A percentile compares a stretch with the other conserved stretches of the same genome.
These are phyloP conservation scores for Eurystomus gularis DNA, from an alignment of 2,113 vertebrate genomes.

Conservation along the genomic window DNA sequence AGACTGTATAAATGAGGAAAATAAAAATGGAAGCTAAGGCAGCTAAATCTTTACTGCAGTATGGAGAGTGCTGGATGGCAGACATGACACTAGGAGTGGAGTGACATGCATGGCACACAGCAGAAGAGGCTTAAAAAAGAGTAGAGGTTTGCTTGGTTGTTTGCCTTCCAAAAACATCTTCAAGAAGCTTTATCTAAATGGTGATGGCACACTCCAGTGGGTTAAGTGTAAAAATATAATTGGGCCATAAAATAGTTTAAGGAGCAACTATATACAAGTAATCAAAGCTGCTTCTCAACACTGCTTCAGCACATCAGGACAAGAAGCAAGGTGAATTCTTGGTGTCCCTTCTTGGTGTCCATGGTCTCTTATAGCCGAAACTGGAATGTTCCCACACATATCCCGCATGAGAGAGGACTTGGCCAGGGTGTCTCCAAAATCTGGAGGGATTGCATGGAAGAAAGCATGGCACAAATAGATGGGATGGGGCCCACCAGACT, in stretches of 20 bases:
- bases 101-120: not conserved
- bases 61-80: fast-evolving
- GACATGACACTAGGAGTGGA: not conserved
- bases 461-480: not conserved
- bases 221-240: not conserved
- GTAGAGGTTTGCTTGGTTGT: not conserved
- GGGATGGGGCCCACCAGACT: not conserved
- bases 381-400: not conserved
- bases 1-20: not conserved
- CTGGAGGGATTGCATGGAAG: not conserved
- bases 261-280: not conserved
- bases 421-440: not conserved
- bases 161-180: not conserved
- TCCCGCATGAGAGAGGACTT: not conserved
- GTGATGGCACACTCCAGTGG: not conserved
- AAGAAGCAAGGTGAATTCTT: not conserved
- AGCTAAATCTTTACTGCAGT: not conserved
- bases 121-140: not conserved
- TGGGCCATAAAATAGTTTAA: not conserved
- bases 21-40: not conserved
- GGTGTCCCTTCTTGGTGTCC: not conserved
- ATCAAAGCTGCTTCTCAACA: not conserved
- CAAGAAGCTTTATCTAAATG: not conserved
- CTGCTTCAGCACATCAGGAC: not conserved
- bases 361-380: not conserved